These are phyloP conservation scores for Crotalus tigris DNA, from an alignment of 2,113 vertebrate species.

Conservation along the genomic window DNA sequence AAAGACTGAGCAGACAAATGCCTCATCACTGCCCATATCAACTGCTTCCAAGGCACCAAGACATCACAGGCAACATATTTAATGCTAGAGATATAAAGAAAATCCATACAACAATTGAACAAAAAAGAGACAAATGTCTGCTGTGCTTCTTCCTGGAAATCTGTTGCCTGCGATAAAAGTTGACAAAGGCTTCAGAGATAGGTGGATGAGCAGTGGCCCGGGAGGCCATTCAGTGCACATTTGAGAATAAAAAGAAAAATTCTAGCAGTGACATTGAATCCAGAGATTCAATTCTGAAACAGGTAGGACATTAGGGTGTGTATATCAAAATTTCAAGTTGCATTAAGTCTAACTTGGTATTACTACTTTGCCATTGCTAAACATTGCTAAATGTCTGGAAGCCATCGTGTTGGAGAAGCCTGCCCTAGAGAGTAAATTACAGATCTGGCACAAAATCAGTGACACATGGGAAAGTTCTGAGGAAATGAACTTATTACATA, in stretches of 20 bases:
- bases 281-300: not conserved
- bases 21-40: not conserved
- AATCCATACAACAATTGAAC: not conserved
- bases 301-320: not conserved
- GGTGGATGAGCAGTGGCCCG: not conserved
- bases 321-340: not conserved
- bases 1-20: slow-evolving; percentile 9
- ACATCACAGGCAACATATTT: not conserved
- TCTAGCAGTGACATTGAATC: not conserved
- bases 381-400: not conserved
- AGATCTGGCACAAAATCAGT: not conserved
- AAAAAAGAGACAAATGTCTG: not conserved
- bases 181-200: not conserved
- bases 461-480: not conserved
- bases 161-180: slow-evolving; percentile 15
- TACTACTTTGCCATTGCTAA: not conserved
- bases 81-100: not conserved
- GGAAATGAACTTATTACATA: not conserved
- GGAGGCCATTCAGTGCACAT: not conserved
- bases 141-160: slow-evolving; percentile 10
- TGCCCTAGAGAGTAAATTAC: not conserved
- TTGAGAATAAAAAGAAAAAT: not conserved
- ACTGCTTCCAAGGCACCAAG: not conserved
- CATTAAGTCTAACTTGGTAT: not conserved
- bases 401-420: not conserved